Conservation (phyloP, 35 echinoderm and acorn worm genomes). For the Heliocidaris erythrogramma region DNA sequence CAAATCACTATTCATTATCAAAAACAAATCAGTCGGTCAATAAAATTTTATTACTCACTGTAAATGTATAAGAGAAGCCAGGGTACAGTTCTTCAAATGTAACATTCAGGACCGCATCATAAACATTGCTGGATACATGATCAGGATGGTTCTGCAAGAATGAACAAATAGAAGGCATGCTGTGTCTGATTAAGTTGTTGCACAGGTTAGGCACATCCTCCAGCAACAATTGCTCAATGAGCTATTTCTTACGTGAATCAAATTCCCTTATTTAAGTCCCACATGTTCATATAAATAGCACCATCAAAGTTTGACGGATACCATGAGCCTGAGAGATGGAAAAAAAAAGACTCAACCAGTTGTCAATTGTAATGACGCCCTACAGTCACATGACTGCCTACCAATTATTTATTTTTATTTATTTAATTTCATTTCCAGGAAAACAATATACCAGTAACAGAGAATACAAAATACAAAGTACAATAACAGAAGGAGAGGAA, state of each 20-base stretch:
- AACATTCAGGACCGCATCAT: neutral
- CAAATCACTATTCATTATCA: neutral
- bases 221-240: neutral
- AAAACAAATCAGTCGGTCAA: neutral
- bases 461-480: no score
- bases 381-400: no score
- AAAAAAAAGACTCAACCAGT: neutral
- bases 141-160: neutral
- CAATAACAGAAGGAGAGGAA: no score
- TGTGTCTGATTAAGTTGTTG: no score
- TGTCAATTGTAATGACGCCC: no score
- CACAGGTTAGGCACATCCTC: no score
- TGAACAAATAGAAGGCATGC: neutral
- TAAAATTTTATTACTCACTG: neutral
- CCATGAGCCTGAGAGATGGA: neutral
- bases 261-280: neutral
- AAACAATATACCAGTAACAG: no score
- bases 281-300: neutral
- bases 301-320: neutral
- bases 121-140: neutral
- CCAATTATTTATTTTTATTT: no score
- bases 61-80: slow-evolving; percentile 39
- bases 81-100: neutral
- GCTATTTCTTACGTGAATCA: neutral
- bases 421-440: no score